Conservation (phyloP, 2,113 vertebrate species). For the Nesogale talazaci region DNA sequence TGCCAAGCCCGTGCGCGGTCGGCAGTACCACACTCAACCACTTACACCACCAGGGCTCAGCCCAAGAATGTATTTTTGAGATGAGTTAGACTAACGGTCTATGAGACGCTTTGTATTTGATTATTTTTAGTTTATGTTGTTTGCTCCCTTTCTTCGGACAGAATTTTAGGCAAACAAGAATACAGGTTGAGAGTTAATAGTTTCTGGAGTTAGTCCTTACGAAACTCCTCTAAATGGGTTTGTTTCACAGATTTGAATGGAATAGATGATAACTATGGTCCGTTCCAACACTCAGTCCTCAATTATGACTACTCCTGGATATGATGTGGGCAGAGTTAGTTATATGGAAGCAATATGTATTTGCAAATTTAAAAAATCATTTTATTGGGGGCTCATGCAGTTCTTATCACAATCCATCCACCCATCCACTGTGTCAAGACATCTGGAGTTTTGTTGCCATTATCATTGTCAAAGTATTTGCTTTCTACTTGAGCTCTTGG, state of each 20-base stretch:
- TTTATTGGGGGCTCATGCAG: too few species aligned
- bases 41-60: too few species aligned
- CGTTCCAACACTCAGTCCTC: not conserved
- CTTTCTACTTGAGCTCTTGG: too few species aligned
- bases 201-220: not conserved
- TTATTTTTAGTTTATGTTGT: not conserved
- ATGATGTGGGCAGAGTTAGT: accelerated
- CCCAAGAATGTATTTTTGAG: not conserved
- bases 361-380: too few species aligned
- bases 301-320: not conserved
- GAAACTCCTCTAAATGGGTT: not conserved
- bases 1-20: too few species aligned
- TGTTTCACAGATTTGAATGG: not conserved
- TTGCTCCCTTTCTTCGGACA: not conserved
- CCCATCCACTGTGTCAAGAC: too few species aligned
- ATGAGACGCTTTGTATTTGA: not conserved
- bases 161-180: not conserved
- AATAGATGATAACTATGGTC: not conserved
- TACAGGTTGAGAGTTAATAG: not conserved
- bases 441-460: too few species aligned
- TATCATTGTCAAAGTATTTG: too few species aligned
- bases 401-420: too few species aligned
- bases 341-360: too few species aligned
- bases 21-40: too few species aligned
- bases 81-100: not conserved